Base-by-base conservation (phyloP, 2,888 invertebrate genomes). In the Megalurothrips usitatus region DNA sequence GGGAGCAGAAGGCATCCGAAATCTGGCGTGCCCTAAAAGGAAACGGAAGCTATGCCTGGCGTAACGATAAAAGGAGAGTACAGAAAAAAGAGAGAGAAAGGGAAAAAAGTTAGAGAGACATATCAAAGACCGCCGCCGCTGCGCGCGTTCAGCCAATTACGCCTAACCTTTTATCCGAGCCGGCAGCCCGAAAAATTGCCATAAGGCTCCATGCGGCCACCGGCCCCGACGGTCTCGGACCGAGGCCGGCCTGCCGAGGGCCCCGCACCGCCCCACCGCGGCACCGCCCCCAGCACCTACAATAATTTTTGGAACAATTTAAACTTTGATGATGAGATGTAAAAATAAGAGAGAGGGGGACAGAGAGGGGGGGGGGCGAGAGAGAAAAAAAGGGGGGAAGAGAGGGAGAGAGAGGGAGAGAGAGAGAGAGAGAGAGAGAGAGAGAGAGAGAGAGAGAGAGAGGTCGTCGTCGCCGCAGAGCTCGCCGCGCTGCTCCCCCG, bases 301-400 rank as follows among this genome's bases (percentile, higher is more conserved):
- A 58, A 58, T 58, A 58, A 58, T 58, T 58, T 58, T 58, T 11
- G 23, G 68, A n/a, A 75, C 68, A 75, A 75, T 75, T 75, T 75
- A 75, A 75, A 75, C 68, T 75, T 75, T 23, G 68, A 75, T 75
- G 68, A 75, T 75, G 26, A 75, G 68, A 75, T 75, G 58, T 58
- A 19, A 19, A 58, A 58, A 58, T 58, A 58, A 58, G 26, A 75
- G 68, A 75, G 58, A 17, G 58, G 58, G 17, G n/a, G n/a, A 52
- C 11, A 58, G 17, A n/a, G n/a, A n/a, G n/a, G n/a, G n/a, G n/a
- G n/a, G n/a, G n/a, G n/a, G n/a, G n/a, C n/a, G n/a, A n/a, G n/a
- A n/a, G n/a, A n/a, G n/a, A n/a, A n/a, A n/a, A n/a, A n/a, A n/a
- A n/a, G n/a, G n/a, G n/a, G n/a, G n/a, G n/a, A n/a, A n/a, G n/a